Base-by-base conservation (phyloP, 2,888 invertebrate species). In the Crioceris asparagi region DNA sequence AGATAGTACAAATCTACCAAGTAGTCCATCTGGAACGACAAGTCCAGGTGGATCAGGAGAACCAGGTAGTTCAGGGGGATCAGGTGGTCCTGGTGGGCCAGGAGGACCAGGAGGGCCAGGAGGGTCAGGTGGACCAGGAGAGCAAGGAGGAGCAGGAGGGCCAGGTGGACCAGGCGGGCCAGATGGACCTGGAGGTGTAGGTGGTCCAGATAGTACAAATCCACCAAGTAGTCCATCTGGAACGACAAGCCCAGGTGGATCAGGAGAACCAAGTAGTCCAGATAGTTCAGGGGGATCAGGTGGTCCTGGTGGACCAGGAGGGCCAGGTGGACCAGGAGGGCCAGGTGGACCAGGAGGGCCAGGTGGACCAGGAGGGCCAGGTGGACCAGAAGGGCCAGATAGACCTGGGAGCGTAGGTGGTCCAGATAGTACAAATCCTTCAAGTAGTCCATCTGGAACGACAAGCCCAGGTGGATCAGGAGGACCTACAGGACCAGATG, bases 231-330 rank as follows among this genome's bases (percentile, higher is more conserved):
- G 33, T 35, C 26, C 31, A 25, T n/a, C n/a, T n/a, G 16, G 25
- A 40, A 18, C 37, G 37, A 21, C 16, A 16, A 12, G 17, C 38
- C 43, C 14, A 47, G n/a, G n/a, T n/a, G n/a, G n/a, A n/a, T 41
- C 5, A 44, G 29, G 37, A n/a, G 42, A 42, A 36, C 38, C 36
- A 30, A 7, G 5, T 14, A 29, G 38, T 25, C 36, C 35, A 35
- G 19, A 29, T 14, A n/a, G n/a, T 19, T 15, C 29, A 12, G 29
- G 29, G 3, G 11, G 25, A 26, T 12, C 38, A 39, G 25, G 4
- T 3, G 11, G 12, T 11, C 4, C 25, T 11, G 4, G 3, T 3
- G 25, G 25, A 25, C 23, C 7, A n/a, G 11, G 11, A 4, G 25
- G 25, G 12, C 25, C n/a, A n/a, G n/a, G n/a, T n/a, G n/a, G n/a